phyloP scores from a whole-genome alignment of 2,888 invertebrate genomes.

The Tineola bisselliella region DNA sequence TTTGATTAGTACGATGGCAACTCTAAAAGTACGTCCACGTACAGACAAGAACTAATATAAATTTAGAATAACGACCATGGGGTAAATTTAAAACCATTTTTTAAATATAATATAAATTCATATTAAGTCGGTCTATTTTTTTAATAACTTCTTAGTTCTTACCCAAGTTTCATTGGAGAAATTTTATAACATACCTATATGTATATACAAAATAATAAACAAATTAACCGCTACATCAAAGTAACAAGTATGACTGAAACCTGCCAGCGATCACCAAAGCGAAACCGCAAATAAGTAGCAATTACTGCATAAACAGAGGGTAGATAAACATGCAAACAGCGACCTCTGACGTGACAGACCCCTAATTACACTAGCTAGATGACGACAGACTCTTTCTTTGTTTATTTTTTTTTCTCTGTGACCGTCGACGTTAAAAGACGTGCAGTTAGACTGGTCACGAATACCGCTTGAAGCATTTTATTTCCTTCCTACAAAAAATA shows the following conservation, averaged over 20 bases:
- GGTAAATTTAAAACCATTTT: too few relatives aligned
- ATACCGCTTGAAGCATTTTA: background rate
- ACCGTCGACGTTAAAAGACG: background rate
- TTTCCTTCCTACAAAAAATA: background rate
- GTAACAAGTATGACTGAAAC: constrained; percentile 25
- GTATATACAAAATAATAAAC: background rate
- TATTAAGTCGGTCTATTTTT: too few relatives aligned
- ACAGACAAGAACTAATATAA: too few relatives aligned
- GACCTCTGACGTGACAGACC: constrained; percentile 10
- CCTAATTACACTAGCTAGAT: background rate
- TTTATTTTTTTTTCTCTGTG: background rate
- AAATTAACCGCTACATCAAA: background rate
- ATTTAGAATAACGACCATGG: too few relatives aligned
- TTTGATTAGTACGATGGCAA: too few relatives aligned
- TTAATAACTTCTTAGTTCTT: too few relatives aligned
- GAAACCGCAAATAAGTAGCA: constrained; percentile 24
- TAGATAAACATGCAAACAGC: constrained; percentile 11
- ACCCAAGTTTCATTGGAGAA: too few relatives aligned
- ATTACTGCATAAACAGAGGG: constrained; percentile 20
- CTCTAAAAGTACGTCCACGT: too few relatives aligned
- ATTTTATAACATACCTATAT: too few relatives aligned
- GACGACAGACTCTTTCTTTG: background rate
- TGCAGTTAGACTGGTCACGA: constrained; percentile 1
- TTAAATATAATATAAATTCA: too few relatives aligned
- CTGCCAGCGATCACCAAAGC: constrained; percentile 25